Conservation (phyloP, 2,888 invertebrate species). For the Lacanobia oleracea region DNA sequence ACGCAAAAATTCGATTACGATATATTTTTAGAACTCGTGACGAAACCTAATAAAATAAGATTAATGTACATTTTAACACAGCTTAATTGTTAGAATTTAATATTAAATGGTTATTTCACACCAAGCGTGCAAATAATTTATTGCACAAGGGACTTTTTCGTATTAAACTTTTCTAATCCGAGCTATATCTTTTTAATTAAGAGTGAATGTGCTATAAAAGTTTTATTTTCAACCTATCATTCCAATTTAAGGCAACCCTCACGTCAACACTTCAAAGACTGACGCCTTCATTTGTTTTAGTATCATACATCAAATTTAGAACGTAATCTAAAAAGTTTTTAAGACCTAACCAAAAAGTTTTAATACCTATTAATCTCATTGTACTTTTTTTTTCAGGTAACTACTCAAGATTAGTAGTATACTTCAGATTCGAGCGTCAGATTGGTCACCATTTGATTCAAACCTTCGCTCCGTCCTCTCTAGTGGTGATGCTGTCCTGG, state of each 20-base stretch:
- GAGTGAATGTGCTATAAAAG: neutral
- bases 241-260: neutral
- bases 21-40: neutral
- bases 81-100: neutral
- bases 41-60: constrained; percentile 14
- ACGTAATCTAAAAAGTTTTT: neutral
- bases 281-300: constrained; percentile 2
- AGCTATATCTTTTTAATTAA: neutral
- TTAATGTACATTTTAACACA: neutral
- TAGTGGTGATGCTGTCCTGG: constrained; percentile 96
- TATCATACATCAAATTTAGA: neutral
- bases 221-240: neutral
- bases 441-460: constrained; percentile 96
- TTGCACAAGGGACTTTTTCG: neutral
- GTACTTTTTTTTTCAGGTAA: constrained; percentile 89
- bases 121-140: constrained; percentile 5
- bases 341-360: neutral
- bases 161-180: constrained; percentile 15
- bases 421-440: constrained; percentile 95
- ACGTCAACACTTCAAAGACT: neutral
- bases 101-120: constrained; percentile 8
- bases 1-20: neutral
- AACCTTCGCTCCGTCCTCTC: constrained; percentile 95
- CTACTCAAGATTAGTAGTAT: constrained; percentile 94
- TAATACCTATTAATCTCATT: neutral